phyloP scores from a whole-genome alignment of 2,113 vertebrate genomes.

The Monopterus albus region DNA sequence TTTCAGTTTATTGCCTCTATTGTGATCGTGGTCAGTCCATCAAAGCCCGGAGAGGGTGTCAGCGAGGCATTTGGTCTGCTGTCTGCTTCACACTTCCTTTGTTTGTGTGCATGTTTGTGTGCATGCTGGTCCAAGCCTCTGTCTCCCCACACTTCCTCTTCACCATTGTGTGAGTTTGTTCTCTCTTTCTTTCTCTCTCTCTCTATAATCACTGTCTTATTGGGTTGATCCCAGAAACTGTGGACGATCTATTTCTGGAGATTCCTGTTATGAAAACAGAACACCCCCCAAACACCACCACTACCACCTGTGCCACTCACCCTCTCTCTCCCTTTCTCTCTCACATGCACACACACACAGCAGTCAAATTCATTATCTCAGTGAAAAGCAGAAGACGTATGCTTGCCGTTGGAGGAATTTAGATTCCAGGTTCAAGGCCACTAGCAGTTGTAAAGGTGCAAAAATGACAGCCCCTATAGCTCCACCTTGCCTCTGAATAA shows the following conservation, averaged over 20 bases:
- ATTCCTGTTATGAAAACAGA: constrained; percentile 76
- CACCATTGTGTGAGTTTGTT: constrained; percentile 61
- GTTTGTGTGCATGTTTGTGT: constrained; percentile 72
- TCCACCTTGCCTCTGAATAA: constrained; percentile 1
- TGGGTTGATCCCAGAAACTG: constrained; percentile 55
- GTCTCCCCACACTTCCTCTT: constrained; percentile 72
- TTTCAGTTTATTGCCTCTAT: constrained; percentile 67
- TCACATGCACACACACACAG: constrained; percentile 7
- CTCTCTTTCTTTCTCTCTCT: constrained; percentile 17
- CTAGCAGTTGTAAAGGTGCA: not conserved
- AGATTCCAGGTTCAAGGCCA: constrained; percentile 6
- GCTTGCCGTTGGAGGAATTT: constrained; percentile 10
- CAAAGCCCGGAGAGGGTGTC: constrained; percentile 72
- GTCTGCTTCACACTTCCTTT: constrained; percentile 78
- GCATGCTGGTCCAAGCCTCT: constrained; percentile 60
- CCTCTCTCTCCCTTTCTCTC: not conserved
- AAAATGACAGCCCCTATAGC: not conserved
- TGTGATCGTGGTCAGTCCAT: constrained; percentile 72
- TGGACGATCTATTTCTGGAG: constrained; percentile 73
- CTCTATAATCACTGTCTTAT: constrained; percentile 63
- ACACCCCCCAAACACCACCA: constrained; percentile 20
- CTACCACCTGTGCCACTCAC: constrained; percentile 17
- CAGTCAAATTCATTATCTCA: constrained; percentile 47
- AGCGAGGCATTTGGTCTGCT: constrained; percentile 67
- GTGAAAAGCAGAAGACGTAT: constrained; percentile 30